These are phyloP conservation scores for Tachysurus vachellii DNA, from an alignment of 2,113 vertebrate species.

Conservation along the genomic window DNA sequence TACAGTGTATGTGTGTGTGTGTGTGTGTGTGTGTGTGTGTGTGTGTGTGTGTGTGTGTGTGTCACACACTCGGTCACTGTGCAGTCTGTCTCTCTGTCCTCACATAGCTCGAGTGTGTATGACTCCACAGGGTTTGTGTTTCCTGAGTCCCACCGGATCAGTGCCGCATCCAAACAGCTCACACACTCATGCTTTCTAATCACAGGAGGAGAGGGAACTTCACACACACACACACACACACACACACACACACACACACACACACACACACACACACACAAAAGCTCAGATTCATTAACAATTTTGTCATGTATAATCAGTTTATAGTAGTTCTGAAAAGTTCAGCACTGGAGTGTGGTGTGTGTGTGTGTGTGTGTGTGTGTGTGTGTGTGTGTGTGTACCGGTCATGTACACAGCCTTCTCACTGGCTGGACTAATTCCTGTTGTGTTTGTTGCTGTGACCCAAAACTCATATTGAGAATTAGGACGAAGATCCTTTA, in stretches of 20 bases:
- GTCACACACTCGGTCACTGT: slow-evolving; percentile 63
- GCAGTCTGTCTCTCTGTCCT: slow-evolving; percentile 51
- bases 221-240: slow-evolving; percentile 40
- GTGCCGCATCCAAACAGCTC: slow-evolving; percentile 82
- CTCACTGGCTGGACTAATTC: slow-evolving; percentile 87
- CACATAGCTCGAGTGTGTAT: slow-evolving; percentile 85
- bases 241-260: neutral
- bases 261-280: neutral
- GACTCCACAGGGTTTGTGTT: slow-evolving; percentile 91
- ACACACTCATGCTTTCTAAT: slow-evolving; percentile 72
- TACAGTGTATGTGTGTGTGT: neutral
- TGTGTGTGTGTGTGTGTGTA: slow-evolving; percentile 59
- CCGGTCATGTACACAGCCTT: slow-evolving; percentile 88
- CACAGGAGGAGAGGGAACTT: slow-evolving; percentile 84
- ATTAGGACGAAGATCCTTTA: slow-evolving; percentile 82
- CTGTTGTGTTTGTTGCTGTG: slow-evolving; percentile 85
- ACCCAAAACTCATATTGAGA: slow-evolving; percentile 96
- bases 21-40: neutral
- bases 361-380: slow-evolving; percentile 26
- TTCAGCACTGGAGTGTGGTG: neutral
- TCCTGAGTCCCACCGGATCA: slow-evolving; percentile 89
- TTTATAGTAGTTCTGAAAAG: neutral
- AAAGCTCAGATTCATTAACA: neutral
- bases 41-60: slow-evolving; percentile 23
- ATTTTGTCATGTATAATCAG: neutral